phyloP scores from a whole-genome alignment of 1,140 invertebrate species.

The Lysiphlebus fabarum region DNA sequence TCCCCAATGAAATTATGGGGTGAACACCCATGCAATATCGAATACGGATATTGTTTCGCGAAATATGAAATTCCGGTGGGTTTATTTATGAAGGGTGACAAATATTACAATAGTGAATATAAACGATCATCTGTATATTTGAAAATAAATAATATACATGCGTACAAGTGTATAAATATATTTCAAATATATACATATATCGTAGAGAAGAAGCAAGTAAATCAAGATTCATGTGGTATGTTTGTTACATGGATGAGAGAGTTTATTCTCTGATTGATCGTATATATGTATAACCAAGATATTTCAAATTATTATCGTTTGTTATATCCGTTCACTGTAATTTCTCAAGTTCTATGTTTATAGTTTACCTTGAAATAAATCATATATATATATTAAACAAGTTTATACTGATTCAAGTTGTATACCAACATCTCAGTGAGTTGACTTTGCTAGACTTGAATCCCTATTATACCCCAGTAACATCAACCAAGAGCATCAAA shows the following conservation, averaged over 20 bases:
- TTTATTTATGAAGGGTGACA: slow-evolving; percentile 7
- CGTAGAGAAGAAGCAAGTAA: no score
- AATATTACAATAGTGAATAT: slow-evolving; percentile 1
- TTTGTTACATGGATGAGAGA: no score
- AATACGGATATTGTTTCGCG: slow-evolving; percentile 8
- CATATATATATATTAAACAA: no score
- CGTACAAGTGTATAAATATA: no score
- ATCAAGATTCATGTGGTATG: no score
- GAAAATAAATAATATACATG: background rate
- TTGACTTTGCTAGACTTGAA: no score
- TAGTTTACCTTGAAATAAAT: no score
- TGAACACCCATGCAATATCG: slow-evolving; percentile 9
- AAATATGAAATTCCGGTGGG: slow-evolving; percentile 14
- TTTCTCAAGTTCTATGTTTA: background rate
- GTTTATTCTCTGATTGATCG: no score
- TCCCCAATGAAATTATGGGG: slow-evolving; percentile 6
- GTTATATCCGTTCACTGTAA: slow-evolving; percentile 10
- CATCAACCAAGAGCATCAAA: slow-evolving; percentile 12
- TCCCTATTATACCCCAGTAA: background rate
- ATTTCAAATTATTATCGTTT: slow-evolving; percentile 13
- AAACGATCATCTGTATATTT: slow-evolving; percentile 1
- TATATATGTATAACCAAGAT: no score
- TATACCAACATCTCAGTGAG: no score
- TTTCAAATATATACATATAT: no score
- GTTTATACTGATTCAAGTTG: no score